phyloP scores from a whole-genome alignment of 2,888 invertebrate species.

The Chamaedrilus cognettii region DNA sequence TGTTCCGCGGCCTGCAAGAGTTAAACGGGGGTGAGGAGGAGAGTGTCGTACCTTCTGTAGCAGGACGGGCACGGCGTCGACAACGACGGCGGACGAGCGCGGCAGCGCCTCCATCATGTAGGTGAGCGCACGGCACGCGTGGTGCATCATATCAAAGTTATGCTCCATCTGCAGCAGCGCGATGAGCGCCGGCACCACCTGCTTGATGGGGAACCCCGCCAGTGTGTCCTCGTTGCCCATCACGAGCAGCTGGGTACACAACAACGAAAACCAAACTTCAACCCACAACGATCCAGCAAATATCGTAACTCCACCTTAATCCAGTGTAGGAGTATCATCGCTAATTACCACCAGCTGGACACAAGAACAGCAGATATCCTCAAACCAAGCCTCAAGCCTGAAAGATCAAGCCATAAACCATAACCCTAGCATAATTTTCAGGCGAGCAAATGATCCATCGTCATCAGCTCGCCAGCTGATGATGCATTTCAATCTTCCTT shows the following conservation, averaged over 20 bases:
- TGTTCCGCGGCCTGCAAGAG: no score
- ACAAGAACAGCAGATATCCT: background rate
- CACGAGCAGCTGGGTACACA: constrained; percentile 80
- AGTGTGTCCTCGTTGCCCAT: constrained; percentile 99
- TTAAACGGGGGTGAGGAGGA: no score
- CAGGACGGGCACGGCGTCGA: constrained; percentile 96
- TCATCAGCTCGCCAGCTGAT: no score
- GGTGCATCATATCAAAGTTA: constrained; percentile 99
- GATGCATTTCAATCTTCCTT: no score
- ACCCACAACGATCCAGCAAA: no score
- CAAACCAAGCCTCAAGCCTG: background rate
- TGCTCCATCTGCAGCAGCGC: constrained; percentile 93
- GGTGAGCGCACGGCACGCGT: constrained; percentile 95
- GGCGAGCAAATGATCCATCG: no score
- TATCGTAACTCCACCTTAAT: background rate
- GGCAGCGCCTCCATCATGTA: constrained; percentile 99
- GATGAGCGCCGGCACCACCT: constrained; percentile 94
- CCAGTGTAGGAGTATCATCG: background rate
- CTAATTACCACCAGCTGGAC: background rate
- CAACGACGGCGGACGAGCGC: constrained; percentile 87
- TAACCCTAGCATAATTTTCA: no score
- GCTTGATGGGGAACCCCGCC: constrained; percentile 97
- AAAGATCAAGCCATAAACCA: no score
- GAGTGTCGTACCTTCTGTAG: constrained; percentile 77
- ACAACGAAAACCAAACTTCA: no score